Evolutionary conservation across 2,113 vertebrate species (phyloP), one percentile per base, ranked within the genome.

Genomic region (Malurus alboscapulatus): DNA sequence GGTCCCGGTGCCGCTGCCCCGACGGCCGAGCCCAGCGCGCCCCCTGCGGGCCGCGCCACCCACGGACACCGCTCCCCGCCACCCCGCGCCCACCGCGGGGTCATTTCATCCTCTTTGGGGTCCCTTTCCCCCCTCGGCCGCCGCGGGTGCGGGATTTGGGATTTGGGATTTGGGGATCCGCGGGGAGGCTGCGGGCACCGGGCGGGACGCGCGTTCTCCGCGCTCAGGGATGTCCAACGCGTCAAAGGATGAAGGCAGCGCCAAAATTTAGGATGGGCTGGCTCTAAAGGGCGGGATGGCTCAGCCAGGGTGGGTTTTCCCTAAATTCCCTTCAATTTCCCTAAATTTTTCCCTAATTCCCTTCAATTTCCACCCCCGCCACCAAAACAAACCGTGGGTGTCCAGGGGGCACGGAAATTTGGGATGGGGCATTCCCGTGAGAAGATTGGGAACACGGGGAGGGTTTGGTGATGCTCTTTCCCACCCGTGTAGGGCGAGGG

Each of bases 11-110:
- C 38, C 38, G 38, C 44, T 12, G 21, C 75, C 50, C 68, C 51
- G 51, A 42, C 71, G 71, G 71, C 71, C 82, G 82, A 12, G 82
- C 51, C 36, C 8, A 66, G 68, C 82, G 96, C 96, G 94, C 97
- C 97, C 96, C 95, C 97, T 97, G 82, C 85, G 4, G 93, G 86
- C 48, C 54, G 12, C 36, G 38, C 38, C 38, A 38, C 38, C 44
- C 44, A 44, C 44, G 44, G 42, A 44, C 42, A 44, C 42, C 42
- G 42, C 42, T 42, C 36, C 36, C 8, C 36, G 42, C 42, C 42
- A 42, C 42, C 42, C 42, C 14, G 42, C 66, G 9, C 30, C 26
- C 15, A 20, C 42, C 38, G 30, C 36, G 24, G 50, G 27, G 12
- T 16, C 26, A 6, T 7, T 11, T 6, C 5, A 8, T 17, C 29